These are phyloP conservation scores for Varanus komodoensis DNA, from an alignment of 2,113 vertebrate genomes.

Conservation along the genomic window DNA sequence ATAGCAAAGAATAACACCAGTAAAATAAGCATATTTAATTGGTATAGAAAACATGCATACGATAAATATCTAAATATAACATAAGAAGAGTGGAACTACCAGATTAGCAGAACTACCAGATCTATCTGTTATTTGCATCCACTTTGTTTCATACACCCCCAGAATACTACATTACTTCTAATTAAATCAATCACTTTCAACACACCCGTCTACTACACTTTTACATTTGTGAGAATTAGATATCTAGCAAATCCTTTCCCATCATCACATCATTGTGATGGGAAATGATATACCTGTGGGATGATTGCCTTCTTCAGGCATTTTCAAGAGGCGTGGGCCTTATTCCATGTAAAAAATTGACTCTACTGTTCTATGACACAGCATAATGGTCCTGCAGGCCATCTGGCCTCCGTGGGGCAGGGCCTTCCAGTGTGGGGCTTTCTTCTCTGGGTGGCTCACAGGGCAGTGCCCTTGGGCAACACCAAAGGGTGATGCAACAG, in stretches of 20 bases:
- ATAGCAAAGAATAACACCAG: neutral
- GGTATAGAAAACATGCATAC: conserved; percentile 1
- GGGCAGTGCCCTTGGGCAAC: too few relatives aligned
- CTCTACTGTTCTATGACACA: neutral
- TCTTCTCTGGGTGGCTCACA: too few relatives aligned
- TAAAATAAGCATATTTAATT: neutral
- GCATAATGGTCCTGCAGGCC: neutral
- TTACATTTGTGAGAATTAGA: neutral
- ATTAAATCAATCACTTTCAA: conserved; percentile 9
- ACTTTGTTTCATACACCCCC: neutral
- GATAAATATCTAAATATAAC: conserved; percentile 9
- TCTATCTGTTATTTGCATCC: conserved; percentile 14
- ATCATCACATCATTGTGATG: neutral
- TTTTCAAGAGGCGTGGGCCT: neutral
- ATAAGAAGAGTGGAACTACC: neutral
- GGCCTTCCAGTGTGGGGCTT: too few relatives aligned
- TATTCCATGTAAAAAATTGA: neutral
- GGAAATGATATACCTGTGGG: neutral
- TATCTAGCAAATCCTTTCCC: neutral
- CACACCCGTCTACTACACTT: neutral
- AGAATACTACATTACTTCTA: neutral
- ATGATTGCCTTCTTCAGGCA: neutral
- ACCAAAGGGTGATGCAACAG: too few relatives aligned
- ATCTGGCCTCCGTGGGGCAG: too few relatives aligned
- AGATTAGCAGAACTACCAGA: too few relatives aligned